Conservation (phyloP, 2,888 invertebrate species). For the Tetragonisca angustula region DNA sequence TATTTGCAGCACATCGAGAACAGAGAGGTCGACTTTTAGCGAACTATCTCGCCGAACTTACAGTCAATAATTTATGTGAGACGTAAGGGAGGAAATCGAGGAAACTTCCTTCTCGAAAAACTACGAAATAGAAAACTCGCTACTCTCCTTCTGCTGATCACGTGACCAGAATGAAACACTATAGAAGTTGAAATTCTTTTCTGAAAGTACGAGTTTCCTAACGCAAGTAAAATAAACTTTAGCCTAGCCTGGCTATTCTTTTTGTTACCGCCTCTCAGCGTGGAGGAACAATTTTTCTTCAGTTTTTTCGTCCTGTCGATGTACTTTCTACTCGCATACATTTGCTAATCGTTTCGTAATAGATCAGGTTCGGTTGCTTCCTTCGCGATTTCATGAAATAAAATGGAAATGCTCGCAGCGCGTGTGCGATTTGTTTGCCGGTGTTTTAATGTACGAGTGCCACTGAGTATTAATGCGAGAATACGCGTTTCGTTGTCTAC, state of each 20-base stretch:
- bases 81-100: not conserved
- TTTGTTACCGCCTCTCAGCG: not conserved
- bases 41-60: not conserved
- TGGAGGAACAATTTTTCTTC: not conserved
- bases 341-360: not conserved
- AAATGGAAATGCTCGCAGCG: not conserved
- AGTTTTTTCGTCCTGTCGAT: not conserved
- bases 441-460: not conserved
- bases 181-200: slow-evolving; percentile 5
- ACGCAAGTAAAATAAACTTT: slow-evolving; percentile 7
- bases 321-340: not conserved
- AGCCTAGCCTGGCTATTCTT: not conserved
- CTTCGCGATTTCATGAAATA: not conserved
- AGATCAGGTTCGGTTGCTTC: not conserved
- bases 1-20: not conserved
- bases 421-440: not conserved
- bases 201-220: not conserved
- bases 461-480: not conserved
- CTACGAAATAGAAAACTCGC: slow-evolving; percentile 2
- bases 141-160: not conserved
- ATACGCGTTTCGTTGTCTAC: not conserved
- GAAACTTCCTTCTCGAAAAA: not conserved
- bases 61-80: not conserved
- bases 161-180: slow-evolving; percentile 15
- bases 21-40: not conserved